Evolutionary conservation across 2,113 vertebrate genomes (phyloP).

Genomic region (Sinocyclocheilus grahami): DNA sequence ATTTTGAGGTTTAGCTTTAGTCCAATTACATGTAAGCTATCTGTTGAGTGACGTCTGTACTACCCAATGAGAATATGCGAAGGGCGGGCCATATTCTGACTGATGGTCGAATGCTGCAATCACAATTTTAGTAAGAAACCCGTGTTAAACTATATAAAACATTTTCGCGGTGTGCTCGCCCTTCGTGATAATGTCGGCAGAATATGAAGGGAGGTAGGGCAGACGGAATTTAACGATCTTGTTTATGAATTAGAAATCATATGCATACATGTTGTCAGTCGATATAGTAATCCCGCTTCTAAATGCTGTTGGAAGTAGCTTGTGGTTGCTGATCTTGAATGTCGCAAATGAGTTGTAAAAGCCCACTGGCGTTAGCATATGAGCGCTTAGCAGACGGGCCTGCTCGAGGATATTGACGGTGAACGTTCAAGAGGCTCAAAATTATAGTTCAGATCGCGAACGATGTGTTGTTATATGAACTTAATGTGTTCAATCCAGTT

Average conservation of each 20-base stretch:
- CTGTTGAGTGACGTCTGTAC: neutral
- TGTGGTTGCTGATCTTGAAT: conserved; percentile 1
- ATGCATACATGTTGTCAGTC: neutral
- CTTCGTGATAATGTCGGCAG: conserved; percentile 81
- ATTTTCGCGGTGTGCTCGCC: conserved; percentile 70
- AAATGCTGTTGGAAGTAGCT: neutral
- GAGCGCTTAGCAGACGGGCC: conserved; percentile 19
- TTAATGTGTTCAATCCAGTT: neutral
- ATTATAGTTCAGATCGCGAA: neutral
- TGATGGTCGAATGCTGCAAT: conserved; percentile 69
- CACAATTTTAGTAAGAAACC: conserved; percentile 52
- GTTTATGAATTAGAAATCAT: neutral
- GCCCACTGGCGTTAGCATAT: conserved; percentile 11
- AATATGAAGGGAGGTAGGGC: conserved; percentile 77
- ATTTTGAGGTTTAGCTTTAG: conserved; percentile 1
- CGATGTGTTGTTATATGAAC: neutral
- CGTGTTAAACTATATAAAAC: conserved; percentile 71
- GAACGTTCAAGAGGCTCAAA: neutral
- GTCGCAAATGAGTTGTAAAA: conserved; percentile 22
- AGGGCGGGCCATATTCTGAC: conserved; percentile 60
- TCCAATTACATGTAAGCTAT: neutral
- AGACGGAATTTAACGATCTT: neutral
- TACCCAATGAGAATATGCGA: conserved; percentile 54
- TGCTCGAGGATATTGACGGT: neutral
- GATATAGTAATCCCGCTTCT: neutral